Conservation (phyloP, 2,113 vertebrate genomes). For the Austrofundulus limnaeus region DNA sequence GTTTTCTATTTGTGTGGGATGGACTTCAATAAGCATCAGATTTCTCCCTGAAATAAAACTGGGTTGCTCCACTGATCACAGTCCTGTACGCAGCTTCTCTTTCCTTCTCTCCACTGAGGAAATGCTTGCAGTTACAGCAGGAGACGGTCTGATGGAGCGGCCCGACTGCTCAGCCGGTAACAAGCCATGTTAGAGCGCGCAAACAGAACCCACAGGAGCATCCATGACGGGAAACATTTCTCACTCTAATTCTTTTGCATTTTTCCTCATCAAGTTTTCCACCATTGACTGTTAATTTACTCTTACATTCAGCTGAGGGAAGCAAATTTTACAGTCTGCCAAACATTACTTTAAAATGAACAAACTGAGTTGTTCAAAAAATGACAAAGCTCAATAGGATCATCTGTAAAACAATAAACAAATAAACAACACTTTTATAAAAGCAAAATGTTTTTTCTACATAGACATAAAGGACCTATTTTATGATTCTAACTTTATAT, state of each 20-base stretch:
- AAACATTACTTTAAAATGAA: too few species aligned
- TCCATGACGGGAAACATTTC: not conserved
- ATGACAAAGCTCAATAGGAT: too few species aligned
- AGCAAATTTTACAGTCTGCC: too few species aligned
- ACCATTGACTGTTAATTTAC: not conserved
- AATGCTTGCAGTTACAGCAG: conserved; percentile 43
- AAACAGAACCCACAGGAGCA: conserved; percentile 6
- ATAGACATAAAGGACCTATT: too few species aligned
- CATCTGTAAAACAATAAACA: too few species aligned
- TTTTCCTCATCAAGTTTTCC: not conserved
- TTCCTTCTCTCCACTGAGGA: conserved; percentile 52
- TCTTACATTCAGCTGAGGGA: not conserved
- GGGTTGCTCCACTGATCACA: conserved; percentile 45
- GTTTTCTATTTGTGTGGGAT: too few species aligned
- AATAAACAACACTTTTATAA: too few species aligned
- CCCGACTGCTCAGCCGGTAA: conserved; percentile 1
- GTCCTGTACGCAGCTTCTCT: conserved; percentile 23
- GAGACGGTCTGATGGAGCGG: conserved; percentile 27
- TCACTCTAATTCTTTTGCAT: not conserved
- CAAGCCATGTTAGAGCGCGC: not conserved
- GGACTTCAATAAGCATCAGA: not conserved
- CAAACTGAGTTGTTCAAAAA: too few species aligned
- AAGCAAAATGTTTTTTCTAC: too few species aligned
- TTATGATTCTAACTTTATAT: too few species aligned
- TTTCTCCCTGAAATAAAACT: conserved; percentile 22